These are phyloP conservation scores for Triplophysa dalaica DNA, from an alignment of 2,113 vertebrate species.

Conservation along the genomic window DNA sequence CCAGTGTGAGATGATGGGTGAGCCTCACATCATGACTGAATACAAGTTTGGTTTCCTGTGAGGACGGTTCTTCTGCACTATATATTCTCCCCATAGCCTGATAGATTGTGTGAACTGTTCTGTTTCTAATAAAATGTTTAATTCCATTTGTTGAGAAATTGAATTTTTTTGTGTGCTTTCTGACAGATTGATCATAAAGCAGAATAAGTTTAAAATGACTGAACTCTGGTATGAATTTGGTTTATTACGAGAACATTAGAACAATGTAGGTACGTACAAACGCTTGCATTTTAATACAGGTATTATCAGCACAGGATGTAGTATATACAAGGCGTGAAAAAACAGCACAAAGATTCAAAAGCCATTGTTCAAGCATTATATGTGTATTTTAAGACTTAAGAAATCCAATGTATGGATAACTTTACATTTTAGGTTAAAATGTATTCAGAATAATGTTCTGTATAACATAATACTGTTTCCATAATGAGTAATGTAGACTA, in stretches of 20 bases:
- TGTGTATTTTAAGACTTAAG: not conserved
- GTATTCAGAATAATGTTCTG: not conserved
- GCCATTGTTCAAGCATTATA: not conserved
- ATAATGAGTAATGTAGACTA: not conserved
- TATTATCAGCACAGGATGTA: not conserved
- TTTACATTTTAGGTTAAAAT: not conserved
- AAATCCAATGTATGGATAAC: not conserved
- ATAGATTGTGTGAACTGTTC: conserved; percentile 26
- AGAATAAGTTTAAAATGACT: not conserved
- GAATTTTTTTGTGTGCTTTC: not conserved
- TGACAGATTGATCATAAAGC: not conserved
- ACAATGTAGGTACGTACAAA: not conserved
- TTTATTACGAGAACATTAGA: conserved; percentile 5
- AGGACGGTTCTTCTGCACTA: conserved; percentile 44
- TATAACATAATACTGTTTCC: not conserved
- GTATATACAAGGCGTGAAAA: not conserved
- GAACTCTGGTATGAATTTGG: not conserved
- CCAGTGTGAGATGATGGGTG: conserved; percentile 90
- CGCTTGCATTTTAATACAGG: not conserved
- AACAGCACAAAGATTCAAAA: not conserved
- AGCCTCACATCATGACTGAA: conserved; percentile 94
- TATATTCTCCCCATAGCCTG: not conserved
- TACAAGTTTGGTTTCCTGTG: conserved; percentile 88
- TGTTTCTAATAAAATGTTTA: conserved; percentile 56
- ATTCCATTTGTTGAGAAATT: not conserved